Evolutionary conservation across 2,888 invertebrate species (phyloP).

Genomic region (Buathra laborator): DNA sequence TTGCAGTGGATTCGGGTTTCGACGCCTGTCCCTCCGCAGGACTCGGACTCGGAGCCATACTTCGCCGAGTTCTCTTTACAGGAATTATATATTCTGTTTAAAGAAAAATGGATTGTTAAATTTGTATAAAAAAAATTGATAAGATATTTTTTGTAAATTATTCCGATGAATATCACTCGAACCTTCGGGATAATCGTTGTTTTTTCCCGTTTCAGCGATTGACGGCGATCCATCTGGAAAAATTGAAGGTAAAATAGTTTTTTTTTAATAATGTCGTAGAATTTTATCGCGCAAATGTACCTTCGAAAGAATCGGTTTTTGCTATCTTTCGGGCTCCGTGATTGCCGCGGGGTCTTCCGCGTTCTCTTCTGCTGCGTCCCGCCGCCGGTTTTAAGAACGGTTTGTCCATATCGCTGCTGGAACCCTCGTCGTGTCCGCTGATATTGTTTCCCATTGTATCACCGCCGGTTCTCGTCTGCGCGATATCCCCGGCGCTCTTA

Average conservation of each 20-base stretch:
- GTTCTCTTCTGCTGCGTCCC: constrained; percentile 77
- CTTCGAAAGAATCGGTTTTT: constrained; percentile 79
- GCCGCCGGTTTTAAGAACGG: constrained; percentile 81
- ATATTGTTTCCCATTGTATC: constrained; percentile 40
- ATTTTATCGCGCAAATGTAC: constrained; percentile 65
- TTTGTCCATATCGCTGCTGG: constrained; percentile 78
- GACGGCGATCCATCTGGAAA: constrained; percentile 78
- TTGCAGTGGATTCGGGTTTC: constrained; percentile 84
- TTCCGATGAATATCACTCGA: constrained; percentile 15
- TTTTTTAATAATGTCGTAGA: constrained; percentile 5
- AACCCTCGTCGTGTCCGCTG: constrained; percentile 75
- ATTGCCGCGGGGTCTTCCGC: constrained; percentile 77
- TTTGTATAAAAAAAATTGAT: not conserved
- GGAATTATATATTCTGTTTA: constrained; percentile 78
- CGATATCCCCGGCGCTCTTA: constrained; percentile 74
- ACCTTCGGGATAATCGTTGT: constrained; percentile 82
- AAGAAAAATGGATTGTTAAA: constrained; percentile 44
- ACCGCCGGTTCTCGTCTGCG: constrained; percentile 72
- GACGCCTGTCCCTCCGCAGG: constrained; percentile 84
- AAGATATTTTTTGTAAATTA: no score
- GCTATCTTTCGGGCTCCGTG: constrained; percentile 78
- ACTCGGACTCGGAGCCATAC: constrained; percentile 83
- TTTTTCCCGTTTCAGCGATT: constrained; percentile 78
- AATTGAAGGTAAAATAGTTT: not conserved
- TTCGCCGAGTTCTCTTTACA: constrained; percentile 81